These are phyloP conservation scores for Lordiphosa andalusiaca DNA, from an alignment of 2,888 invertebrate genomes.

Conservation along the genomic window DNA sequence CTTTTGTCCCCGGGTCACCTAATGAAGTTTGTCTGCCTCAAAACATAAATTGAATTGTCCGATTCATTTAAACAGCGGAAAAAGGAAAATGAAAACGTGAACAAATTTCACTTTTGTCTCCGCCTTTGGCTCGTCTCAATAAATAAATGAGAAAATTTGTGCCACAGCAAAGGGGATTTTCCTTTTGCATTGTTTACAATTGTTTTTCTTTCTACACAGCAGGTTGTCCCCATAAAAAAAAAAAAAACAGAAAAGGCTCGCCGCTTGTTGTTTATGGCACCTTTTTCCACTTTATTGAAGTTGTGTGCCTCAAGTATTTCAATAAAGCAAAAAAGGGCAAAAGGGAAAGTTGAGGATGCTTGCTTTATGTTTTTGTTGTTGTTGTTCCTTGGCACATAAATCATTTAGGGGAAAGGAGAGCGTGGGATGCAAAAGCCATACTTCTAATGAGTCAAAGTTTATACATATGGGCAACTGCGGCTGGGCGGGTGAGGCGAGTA, in stretches of 20 bases:
- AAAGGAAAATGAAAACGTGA: constrained; percentile 54
- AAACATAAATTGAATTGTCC: constrained; percentile 75
- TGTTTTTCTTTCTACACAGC: constrained; percentile 40
- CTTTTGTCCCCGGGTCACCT: constrained; percentile 22
- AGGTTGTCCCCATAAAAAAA: constrained; percentile 33
- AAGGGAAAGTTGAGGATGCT: constrained; percentile 20
- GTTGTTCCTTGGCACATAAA: constrained; percentile 47
- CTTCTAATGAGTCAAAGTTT: constrained; percentile 59
- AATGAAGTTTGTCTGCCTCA: constrained; percentile 61
- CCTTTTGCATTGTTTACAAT: constrained; percentile 63
- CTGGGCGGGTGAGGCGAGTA: no score
- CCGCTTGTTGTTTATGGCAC: constrained; percentile 69
- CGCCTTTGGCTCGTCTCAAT: constrained; percentile 56
- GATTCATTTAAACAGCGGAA: constrained; percentile 70
- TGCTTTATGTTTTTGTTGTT: constrained; percentile 11
- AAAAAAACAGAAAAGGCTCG: constrained; percentile 37
- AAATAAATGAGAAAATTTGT: constrained; percentile 72
- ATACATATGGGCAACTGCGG: constrained; percentile 15
- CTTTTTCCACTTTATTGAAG: constrained; percentile 74
- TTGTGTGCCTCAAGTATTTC: constrained; percentile 67
- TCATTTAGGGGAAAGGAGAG: constrained; percentile 48
- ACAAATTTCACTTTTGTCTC: constrained; percentile 47
- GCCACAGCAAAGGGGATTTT: constrained; percentile 55
- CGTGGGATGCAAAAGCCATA: constrained; percentile 7
- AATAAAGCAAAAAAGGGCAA: constrained; percentile 41